These are phyloP conservation scores for Salmo trutta DNA, from an alignment of 2,797 vertebrate species.

Conservation along the genomic window DNA sequence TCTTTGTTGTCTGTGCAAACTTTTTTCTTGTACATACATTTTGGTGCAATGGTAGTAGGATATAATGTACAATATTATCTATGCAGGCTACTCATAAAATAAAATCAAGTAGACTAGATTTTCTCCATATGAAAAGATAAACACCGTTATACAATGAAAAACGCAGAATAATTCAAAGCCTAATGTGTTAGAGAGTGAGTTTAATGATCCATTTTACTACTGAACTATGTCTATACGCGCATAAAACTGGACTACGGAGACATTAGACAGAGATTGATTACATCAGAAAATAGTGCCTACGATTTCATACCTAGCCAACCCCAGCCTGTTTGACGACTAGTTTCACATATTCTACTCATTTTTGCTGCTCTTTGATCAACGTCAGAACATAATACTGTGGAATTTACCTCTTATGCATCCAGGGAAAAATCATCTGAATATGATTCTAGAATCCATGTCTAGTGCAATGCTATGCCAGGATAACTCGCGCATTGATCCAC, in stretches of 20 bases:
- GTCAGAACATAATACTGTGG: slow-evolving; percentile 13
- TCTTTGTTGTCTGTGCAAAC: slow-evolving; percentile 60
- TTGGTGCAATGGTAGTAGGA: not conserved
- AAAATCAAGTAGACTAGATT: too few species aligned
- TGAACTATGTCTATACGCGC: slow-evolving; percentile 44
- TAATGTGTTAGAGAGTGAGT: slow-evolving; percentile 20
- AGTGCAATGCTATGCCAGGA: slow-evolving; percentile 55
- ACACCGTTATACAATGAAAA: slow-evolving; percentile 28
- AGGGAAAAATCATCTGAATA: slow-evolving; percentile 27
- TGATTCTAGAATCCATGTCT: slow-evolving; percentile 52
- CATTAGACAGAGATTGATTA: slow-evolving; percentile 85
- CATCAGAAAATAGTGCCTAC: slow-evolving; percentile 92
- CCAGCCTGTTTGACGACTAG: slow-evolving; percentile 65
- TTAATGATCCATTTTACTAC: slow-evolving; percentile 45
- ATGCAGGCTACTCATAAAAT: not conserved
- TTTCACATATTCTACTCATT: not conserved
- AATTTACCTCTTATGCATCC: slow-evolving; percentile 54
- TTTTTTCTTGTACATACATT: slow-evolving; percentile 26
- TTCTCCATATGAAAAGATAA: too few species aligned
- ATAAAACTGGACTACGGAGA: slow-evolving; percentile 37
- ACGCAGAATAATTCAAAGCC: slow-evolving; percentile 13
- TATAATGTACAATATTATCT: not conserved
- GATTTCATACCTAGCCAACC: slow-evolving; percentile 63
- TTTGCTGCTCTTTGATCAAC: not conserved
- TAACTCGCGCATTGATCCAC: slow-evolving; percentile 96